Evolutionary conservation across 2,888 invertebrate genomes (phyloP).

Genomic region (Hylaea fasciaria): DNA sequence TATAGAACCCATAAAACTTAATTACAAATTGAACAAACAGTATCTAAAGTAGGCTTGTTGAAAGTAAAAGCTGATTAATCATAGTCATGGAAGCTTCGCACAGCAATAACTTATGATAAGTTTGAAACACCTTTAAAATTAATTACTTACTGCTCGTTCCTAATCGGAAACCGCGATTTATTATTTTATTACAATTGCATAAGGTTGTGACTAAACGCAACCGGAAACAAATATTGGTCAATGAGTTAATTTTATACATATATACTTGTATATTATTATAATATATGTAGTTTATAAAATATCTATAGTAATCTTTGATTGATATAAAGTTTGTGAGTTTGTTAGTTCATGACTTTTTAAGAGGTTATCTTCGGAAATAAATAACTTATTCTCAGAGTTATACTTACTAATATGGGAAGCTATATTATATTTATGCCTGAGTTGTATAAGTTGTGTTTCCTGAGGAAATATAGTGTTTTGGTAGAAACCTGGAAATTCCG

Average conservation of each 20-base stretch:
- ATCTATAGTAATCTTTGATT: constrained; percentile 39
- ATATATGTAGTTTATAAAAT: constrained; percentile 25
- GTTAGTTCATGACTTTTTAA: too few species aligned
- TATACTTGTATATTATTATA: not conserved
- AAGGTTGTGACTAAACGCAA: constrained; percentile 42
- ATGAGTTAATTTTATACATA: constrained; percentile 10
- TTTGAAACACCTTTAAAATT: constrained; percentile 6
- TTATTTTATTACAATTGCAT: constrained; percentile 37
- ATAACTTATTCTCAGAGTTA: too few species aligned
- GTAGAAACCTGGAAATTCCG: too few species aligned
- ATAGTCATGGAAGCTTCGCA: constrained; percentile 1
- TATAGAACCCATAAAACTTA: too few species aligned
- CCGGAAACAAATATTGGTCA: constrained; percentile 47
- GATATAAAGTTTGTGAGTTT: too few species aligned
- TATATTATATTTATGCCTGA: too few species aligned
- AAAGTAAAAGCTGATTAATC: constrained; percentile 10
- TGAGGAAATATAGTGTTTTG: too few species aligned
- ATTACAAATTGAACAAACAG: not conserved
- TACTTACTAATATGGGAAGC: too few species aligned
- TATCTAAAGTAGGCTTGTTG: not conserved
- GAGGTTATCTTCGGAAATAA: too few species aligned
- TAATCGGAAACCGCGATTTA: constrained; percentile 10
- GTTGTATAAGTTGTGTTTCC: too few species aligned
- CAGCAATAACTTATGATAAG: constrained; percentile 3
- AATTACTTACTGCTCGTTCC: constrained; percentile 7